phyloP scores from a whole-genome alignment of 2,113 vertebrate species.

The Butorides virescens region DNA sequence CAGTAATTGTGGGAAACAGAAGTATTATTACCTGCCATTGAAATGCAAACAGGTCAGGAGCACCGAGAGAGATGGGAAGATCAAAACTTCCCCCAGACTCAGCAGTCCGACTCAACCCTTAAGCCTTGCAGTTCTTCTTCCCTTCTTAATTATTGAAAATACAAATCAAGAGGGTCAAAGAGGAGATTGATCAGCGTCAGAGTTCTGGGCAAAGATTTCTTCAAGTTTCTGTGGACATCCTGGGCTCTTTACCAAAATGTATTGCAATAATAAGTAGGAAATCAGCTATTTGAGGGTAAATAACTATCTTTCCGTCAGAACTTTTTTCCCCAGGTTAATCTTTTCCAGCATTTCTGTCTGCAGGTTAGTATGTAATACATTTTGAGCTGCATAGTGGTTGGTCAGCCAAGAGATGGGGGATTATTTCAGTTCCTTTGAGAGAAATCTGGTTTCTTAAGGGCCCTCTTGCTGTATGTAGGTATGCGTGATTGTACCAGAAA shows the following conservation, averaged over 20 bases:
- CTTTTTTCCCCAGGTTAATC: neutral
- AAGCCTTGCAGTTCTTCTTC: neutral
- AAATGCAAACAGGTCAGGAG: neutral
- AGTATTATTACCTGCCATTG: neutral
- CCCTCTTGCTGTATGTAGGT: neutral
- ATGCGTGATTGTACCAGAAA: neutral
- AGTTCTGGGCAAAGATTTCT: neutral
- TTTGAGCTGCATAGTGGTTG: neutral
- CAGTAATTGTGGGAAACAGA: neutral
- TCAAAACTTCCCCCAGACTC: neutral
- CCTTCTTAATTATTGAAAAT: neutral
- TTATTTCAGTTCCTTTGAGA: neutral
- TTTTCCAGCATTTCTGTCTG: neutral
- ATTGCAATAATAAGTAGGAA: neutral
- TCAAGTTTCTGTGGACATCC: neutral
- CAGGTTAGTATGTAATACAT: neutral
- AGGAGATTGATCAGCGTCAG: neutral
- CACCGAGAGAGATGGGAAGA: neutral
- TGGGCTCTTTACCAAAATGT: accelerated
- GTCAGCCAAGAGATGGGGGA: neutral
- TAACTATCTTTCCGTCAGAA: neutral
- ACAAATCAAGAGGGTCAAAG: neutral
- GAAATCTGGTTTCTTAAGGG: neutral
- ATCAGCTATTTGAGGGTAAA: neutral
- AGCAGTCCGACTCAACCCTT: neutral